A percentile compares a stretch with the other conserved stretches of the same genome.
Conservation (phyloP, 2,113 vertebrate genomes). For the Macquaria australasica region DNA sequence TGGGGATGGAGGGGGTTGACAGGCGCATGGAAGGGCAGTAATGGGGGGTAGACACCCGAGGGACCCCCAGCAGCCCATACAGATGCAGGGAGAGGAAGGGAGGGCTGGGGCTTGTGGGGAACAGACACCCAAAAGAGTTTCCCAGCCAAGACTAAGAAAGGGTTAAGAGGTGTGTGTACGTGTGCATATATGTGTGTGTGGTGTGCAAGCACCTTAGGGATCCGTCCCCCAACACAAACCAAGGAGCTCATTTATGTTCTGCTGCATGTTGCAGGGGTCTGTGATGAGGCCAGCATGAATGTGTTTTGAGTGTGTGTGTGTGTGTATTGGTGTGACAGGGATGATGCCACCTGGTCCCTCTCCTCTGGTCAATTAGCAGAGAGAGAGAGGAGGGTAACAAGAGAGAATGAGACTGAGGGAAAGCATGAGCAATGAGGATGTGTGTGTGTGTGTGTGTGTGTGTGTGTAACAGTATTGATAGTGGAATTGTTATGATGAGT, state of each 20-base stretch:
- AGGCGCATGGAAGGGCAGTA: slow-evolving; percentile 52
- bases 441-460: slow-evolving; percentile 2
- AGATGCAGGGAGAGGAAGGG: slow-evolving; percentile 18
- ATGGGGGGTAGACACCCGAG: slow-evolving; percentile 50
- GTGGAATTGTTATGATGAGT: slow-evolving; percentile 28
- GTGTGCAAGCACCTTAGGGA: slow-evolving; percentile 63
- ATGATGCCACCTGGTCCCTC: slow-evolving; percentile 73
- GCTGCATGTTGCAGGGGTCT: slow-evolving; percentile 76
- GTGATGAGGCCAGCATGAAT: slow-evolving; percentile 49
- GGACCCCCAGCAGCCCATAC: slow-evolving; percentile 35
- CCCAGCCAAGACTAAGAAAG: slow-evolving; percentile 52
- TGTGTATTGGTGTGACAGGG: slow-evolving; percentile 23
- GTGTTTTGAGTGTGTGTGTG: slow-evolving; percentile 13
- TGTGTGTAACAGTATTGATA: not conserved
- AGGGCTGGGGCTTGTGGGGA: slow-evolving; percentile 26
- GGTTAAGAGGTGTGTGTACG: slow-evolving; percentile 51
- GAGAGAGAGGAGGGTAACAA: slow-evolving; percentile 40
- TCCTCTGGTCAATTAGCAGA: slow-evolving; percentile 84
- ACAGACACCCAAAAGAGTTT: slow-evolving; percentile 59
- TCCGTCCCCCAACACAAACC: slow-evolving; percentile 47
- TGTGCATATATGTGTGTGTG: slow-evolving; percentile 28
- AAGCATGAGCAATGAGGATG: slow-evolving; percentile 31
- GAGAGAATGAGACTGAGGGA: slow-evolving; percentile 43
- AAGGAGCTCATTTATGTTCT: slow-evolving; percentile 88
- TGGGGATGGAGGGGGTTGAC: slow-evolving; percentile 40